phyloP scores from a whole-genome alignment of 2,113 vertebrate species.

The Etia nguti region DNA sequence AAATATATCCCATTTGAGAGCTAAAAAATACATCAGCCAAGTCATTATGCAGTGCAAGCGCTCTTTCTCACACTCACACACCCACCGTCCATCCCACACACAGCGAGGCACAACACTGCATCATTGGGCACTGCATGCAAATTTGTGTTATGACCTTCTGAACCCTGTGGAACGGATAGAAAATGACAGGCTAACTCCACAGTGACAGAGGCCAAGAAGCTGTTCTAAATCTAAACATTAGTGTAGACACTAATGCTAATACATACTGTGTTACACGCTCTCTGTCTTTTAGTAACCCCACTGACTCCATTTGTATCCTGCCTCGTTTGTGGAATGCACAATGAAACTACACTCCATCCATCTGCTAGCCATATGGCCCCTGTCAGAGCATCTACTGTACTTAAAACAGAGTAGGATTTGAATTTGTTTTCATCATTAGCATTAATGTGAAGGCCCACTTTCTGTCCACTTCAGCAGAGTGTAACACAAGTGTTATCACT shows the following conservation, averaged over 20 bases:
- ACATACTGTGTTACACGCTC: conserved; percentile 3
- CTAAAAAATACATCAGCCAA: conserved; percentile 54
- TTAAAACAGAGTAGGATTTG: conserved; percentile 17
- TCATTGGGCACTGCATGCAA: conserved; percentile 45
- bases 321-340: conserved; percentile 41
- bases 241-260: conserved; percentile 11
- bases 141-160: conserved; percentile 50
- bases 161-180: conserved; percentile 37
- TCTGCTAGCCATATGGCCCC: conserved; percentile 28
- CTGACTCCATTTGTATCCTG: conserved; percentile 52
- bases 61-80: not conserved
- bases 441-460: conserved; percentile 7
- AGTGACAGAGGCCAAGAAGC: conserved; percentile 8
- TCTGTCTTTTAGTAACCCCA: conserved; percentile 25
- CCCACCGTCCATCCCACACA: conserved; percentile 17
- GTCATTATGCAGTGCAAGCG: conserved; percentile 37
- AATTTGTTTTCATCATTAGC: conserved; percentile 24
- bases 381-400: not conserved
- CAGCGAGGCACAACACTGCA: conserved; percentile 13
- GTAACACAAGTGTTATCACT: not conserved
- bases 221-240: conserved; percentile 41
- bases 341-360: conserved; percentile 41
- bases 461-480: not conserved
- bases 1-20: conserved; percentile 53
- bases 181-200: conserved; percentile 11